Percentiles rank a stretch among this genome's conserved stretches.
Evolutionary conservation across 2,888 invertebrate genomes (phyloP).

Genomic region (Dugesia japonica): DNA sequence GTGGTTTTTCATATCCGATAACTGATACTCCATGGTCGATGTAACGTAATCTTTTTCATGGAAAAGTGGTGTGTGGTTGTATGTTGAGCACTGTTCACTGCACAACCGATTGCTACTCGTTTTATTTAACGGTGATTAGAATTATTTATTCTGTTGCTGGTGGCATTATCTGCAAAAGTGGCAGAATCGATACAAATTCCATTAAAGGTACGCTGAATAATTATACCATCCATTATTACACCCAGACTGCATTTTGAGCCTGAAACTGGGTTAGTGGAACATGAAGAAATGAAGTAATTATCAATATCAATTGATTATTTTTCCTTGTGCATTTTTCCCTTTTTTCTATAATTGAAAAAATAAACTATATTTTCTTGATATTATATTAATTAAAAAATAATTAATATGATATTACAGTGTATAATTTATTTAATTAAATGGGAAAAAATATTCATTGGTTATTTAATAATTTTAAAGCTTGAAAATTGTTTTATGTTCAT

Average conservation of each 20-base stretch:
- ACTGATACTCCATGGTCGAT: slow-evolving; percentile 15
- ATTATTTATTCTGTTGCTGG: not conserved
- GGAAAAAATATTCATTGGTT: too few relatives aligned
- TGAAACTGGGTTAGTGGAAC: slow-evolving; percentile 14
- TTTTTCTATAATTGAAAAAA: too few relatives aligned
- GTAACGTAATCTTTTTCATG: not conserved
- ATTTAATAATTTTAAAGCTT: too few relatives aligned
- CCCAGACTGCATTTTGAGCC: slow-evolving; percentile 14
- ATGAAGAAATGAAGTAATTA: not conserved
- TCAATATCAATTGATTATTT: not conserved
- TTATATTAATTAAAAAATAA: too few relatives aligned
- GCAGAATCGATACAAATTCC: slow-evolving; percentile 14
- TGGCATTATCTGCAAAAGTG: slow-evolving; percentile 16
- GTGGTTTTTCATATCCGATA: slow-evolving; percentile 14
- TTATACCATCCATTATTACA: slow-evolving; percentile 15
- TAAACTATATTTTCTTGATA: too few relatives aligned
- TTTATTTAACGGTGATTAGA: not conserved
- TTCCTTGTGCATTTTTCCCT: not conserved
- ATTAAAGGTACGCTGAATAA: slow-evolving; percentile 7
- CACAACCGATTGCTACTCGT: slow-evolving; percentile 1
- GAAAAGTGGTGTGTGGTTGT: not conserved
- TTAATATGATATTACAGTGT: too few relatives aligned
- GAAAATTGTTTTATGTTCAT: too few relatives aligned
- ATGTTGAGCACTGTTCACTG: not conserved
- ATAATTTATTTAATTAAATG: too few relatives aligned